Evolutionary conservation across 2,888 invertebrate species (phyloP), one percentile per base, ranked within the genome.

Genomic region (Panorpa germanica): DNA sequence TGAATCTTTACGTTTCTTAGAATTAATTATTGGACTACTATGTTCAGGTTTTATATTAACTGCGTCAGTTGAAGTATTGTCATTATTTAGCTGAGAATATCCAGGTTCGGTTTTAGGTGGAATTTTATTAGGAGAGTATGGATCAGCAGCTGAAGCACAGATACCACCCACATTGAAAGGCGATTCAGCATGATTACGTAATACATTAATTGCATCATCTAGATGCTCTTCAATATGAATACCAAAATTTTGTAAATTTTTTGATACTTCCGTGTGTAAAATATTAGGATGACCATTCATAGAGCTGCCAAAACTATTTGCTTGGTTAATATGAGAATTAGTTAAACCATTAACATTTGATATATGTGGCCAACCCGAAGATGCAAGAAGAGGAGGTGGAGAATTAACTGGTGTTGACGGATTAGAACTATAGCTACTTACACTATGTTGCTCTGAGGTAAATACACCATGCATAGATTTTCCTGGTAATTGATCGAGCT

Each of bases 321-420:
- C n/a, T n/a, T n/a, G n/a, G n/a, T n/a, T n/a, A n/a, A n/a, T n/a
- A n/a, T n/a, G n/a, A n/a, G n/a, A n/a, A n/a, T n/a, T n/a, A n/a
- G n/a, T 63, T 45, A 48, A 47, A 26, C 40, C 35, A 32, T 31
- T 36, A 31, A 43, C 36, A 15, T 41, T 41, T 8, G 45, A 24
- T 25, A 12, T 32, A 17, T 26, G 33, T 31, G 17, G 41, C 23
- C 29, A 27, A 23, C 31, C 25, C 34, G 32, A 25, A 17, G 51
- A 49, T 14, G 53, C 51, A 12, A 50, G 51, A 20, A 86, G 64
- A 39, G 90, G 90, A 37, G 90, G 88, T 36, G 91, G 90, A 37
- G 90, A 88, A 61, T 86, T 86, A 44, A 90, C 86, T 36, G 91
- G 91, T 36, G 91, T 90, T 46, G 85, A 81, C 39, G 90, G 88